These are phyloP conservation scores for Sycon ciliatum DNA, from an alignment of 37 sponge, comb jelly and placozoan genomes.

Conservation along the genomic window DNA sequence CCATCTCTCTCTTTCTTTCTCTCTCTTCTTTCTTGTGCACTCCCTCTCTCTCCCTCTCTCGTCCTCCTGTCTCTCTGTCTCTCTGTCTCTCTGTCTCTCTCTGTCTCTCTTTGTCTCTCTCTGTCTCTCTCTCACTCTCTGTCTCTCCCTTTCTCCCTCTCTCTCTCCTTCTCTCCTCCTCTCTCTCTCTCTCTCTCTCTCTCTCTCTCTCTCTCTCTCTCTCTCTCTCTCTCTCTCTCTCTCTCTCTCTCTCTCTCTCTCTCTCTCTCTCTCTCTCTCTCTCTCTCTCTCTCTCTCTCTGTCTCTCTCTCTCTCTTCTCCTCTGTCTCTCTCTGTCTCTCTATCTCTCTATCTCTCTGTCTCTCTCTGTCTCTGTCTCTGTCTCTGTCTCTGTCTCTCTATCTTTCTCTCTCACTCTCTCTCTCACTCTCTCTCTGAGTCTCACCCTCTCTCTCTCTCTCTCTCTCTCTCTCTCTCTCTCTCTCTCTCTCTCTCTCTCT, in stretches of 20 bases:
- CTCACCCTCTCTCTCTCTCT: not conserved
- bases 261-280: constrained; percentile 27
- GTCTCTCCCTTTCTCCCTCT: constrained; percentile 14
- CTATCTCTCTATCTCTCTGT: too few relatives aligned
- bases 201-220: constrained; percentile 15
- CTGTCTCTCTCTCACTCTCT: not conserved
- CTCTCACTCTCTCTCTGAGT: not conserved
- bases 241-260: constrained; percentile 23
- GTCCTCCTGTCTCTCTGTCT: too few relatives aligned
- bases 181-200: constrained; percentile 35
- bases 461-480: too few relatives aligned
- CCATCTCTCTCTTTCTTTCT: too few relatives aligned
- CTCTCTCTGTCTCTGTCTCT: not conserved
- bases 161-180: constrained; percentile 23
- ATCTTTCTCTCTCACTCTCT: too few relatives aligned
- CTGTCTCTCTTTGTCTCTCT: too few relatives aligned
- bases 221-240: constrained; percentile 1
- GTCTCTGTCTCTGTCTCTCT: not conserved
- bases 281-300: constrained; percentile 21
- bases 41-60: too few relatives aligned
- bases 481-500: too few relatives aligned
- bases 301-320: not conserved
- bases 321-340: not conserved
- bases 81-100: too few relatives aligned
- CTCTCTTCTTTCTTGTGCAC: too few relatives aligned